Evolutionary conservation across 2,797 vertebrate genomes (phyloP), one percentile per base, ranked within the genome.

Genomic region (Molossus alvarezi): DNA sequence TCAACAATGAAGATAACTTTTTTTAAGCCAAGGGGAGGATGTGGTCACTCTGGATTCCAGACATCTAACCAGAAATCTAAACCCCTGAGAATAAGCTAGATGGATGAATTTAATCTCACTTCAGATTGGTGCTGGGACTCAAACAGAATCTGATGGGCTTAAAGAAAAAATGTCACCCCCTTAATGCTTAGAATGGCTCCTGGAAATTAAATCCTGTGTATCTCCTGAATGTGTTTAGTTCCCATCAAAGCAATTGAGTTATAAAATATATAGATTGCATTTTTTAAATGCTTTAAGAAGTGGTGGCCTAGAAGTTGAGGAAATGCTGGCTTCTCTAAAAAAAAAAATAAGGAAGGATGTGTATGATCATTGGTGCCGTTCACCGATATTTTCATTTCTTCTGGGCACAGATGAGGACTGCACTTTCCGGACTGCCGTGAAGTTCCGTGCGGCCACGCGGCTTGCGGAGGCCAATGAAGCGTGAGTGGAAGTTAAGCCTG

Each of bases 31-130:
- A 82, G 48, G 33, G 13, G 3, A 81, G 10, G 41, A 65, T 41
- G 17, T 67, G 48, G n/a, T 81, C 53, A 62, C 58, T 58, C 67
- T 55, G 13, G 18, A 95, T 87, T 82, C 83, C 60, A 72, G 21
- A 72, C 83, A 20, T 92, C 65, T 95, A 88, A 77, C 14, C 15
- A 58, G 81, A 96, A 90, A 95, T 84, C 82, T 86, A 84, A 95
- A 85, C 8, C 12, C 23, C 85, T 45, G 20, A 85, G 18, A 81
- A 73, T 72, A 73, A 95, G 12, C 37, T 83, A 41, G 53, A 81
- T 57, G 67, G 82, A 58, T 65, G 14, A 65, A 79, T 75, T 93
- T 76, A 88, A 75, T 76, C 82, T 93, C 55, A 83, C 27, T 88
- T 73, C 71, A 64, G 13, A 72, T 9, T 9, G 64, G n/a, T 85